Base-by-base conservation (phyloP, 2,888 invertebrate genomes). In the Sphaeridia pumilis region DNA sequence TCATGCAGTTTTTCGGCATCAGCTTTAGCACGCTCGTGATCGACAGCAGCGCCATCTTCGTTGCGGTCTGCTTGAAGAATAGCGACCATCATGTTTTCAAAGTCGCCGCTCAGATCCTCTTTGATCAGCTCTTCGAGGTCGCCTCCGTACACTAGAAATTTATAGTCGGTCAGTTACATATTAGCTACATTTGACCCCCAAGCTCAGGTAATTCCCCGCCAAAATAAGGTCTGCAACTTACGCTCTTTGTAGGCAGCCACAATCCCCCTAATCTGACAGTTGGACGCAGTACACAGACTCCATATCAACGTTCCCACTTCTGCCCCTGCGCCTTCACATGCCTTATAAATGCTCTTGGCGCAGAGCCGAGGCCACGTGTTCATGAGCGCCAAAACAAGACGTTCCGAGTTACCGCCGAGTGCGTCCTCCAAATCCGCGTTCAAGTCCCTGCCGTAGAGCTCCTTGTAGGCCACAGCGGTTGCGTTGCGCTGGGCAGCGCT, bases 31-130 rank as follows among this genome's bases (percentile, higher is more conserved):
- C 55, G 57, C 7, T 46, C 61, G 25, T 20, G 7, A 46, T 61
- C 56, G 22, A 59, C 58, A 26, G 51, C 38, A 27, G 59, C n/a
- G n/a, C n/a, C 60, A 48, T 61, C 59, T 36, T 64, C 65, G 54
- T 65, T 61, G 28, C 64, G 53, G n/a, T 57, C 59, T 36, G 51
- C 64, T 54, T 66, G 64, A 25, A 58, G 57, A 21, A 70, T 59
- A 27, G 73, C 70, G 35, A 75, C 69, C 46, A 76, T 69, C 42
- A 76, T 67, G 21, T 73, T 67, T 60, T 72, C 69, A 66, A 76
- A 76, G 65, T 73, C 70, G 12, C 75, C 75, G 58, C 72, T 72
- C 2, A 74, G 72, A 61, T 76, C 76, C 41, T 70, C 70, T 42
- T 67, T 64, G 24, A 74, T 68, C 57, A 71, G 70, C n/a, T 69